Evolutionary conservation across 2,113 vertebrate species (phyloP).

Genomic region (Cochlearius cochlearius): DNA sequence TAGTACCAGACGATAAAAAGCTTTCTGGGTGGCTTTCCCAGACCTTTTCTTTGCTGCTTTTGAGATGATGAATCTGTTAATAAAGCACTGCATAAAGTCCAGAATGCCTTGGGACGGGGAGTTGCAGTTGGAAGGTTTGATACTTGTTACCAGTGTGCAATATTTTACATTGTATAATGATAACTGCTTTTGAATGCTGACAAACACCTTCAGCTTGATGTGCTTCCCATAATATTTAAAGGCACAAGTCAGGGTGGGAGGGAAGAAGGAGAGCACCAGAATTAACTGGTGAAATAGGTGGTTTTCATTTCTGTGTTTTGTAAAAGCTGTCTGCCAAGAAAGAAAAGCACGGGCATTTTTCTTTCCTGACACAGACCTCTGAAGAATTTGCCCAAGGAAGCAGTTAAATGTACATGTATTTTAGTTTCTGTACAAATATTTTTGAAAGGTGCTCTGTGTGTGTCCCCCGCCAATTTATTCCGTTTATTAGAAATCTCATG

Average conservation of each 20-base stretch:
- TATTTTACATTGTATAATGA: neutral
- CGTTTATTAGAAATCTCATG: neutral
- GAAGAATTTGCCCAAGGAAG: neutral
- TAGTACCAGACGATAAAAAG: neutral
- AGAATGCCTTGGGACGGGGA: neutral
- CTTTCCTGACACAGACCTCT: neutral
- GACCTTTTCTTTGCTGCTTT: neutral
- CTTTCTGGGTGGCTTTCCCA: neutral
- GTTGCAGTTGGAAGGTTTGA: neutral
- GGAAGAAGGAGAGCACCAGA: neutral
- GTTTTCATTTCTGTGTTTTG: neutral
- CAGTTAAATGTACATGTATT: neutral
- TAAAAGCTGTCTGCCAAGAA: neutral
- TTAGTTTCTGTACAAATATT: neutral
- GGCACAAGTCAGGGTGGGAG: neutral
- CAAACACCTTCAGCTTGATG: neutral
- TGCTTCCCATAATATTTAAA: neutral
- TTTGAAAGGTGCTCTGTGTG: accelerated
- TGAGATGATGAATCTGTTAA: neutral
- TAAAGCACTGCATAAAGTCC: neutral
- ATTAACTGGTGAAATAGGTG: neutral
- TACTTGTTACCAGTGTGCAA: neutral
- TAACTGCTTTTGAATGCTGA: neutral
- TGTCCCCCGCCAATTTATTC: neutral
- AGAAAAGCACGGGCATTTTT: neutral